Base-by-base conservation (phyloP, 1,140 invertebrate genomes). In the Chrysomallon squamiferum region DNA sequence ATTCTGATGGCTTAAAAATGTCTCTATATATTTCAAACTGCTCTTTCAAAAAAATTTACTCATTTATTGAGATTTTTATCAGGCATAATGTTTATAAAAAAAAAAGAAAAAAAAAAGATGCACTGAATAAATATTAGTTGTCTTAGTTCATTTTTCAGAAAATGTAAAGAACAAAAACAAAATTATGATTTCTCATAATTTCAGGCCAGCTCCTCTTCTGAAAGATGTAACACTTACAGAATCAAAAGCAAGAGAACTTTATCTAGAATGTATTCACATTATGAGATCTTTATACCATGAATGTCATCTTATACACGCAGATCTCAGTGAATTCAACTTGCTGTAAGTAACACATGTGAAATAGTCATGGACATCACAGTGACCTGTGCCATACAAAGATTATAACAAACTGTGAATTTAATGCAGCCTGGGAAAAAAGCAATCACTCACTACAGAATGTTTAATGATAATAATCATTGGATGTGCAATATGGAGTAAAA, bases 251-350 rank as follows among this genome's bases (percentile, higher is more conserved):
- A 60, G 87, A 30, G 84, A 88, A 70, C 71, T 99, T 9, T 99
- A 99, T 78, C 86, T 93, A 66, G 94, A 98, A 71, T 93, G 93
- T 74, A 88, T 99, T 13, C 89, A 91, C 27, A 91, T 95, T 75
- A 94, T 99, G 91, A 93, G 96, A 90, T 92, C 89, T 72, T 88
- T 99, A 77, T 99, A 95, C 78, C 94, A 97, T 72, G 91, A 93
- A 74, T 97, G 95, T 79, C 91, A 91, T 83, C 88, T 99, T 18
- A 95, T 99, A 15, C 97, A 99, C 87, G 97, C 96, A 9, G 97
- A 98, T 89, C 89, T 99, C 20, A 97, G 95, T 47, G 97, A 99
- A 87, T 99, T 95, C 77, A 99, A 99, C 87, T 88, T 98, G 50
- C 78, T 98, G 56, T 93, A 81, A 85, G 84, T 86, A 33, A 41